Evolutionary conservation across 2,888 invertebrate species (phyloP).

Genomic region (Agrotis exclamationis): DNA sequence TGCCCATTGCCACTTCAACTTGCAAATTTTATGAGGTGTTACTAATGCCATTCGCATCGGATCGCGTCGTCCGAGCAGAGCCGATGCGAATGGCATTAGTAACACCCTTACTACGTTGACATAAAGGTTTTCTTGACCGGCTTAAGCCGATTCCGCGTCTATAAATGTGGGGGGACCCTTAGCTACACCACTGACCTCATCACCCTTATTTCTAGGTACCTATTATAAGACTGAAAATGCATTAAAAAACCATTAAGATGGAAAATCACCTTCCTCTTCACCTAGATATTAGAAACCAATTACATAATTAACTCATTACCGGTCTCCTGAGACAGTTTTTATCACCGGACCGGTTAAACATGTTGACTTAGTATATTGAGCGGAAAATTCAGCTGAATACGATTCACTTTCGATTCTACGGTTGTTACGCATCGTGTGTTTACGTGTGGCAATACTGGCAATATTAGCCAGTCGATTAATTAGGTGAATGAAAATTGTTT

Average conservation of each 20-base stretch:
- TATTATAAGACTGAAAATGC: background rate
- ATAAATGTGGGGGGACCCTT: too few relatives aligned
- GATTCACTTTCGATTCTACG: slow-evolving; percentile 42
- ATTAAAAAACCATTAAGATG: background rate
- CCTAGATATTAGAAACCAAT: slow-evolving; percentile 29
- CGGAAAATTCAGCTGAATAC: slow-evolving; percentile 15
- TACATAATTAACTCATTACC: slow-evolving; percentile 52
- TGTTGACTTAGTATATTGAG: slow-evolving; percentile 29
- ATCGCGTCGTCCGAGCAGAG: too few relatives aligned
- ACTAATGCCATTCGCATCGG: too few relatives aligned
- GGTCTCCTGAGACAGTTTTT: slow-evolving; percentile 41
- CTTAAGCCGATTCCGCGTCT: too few relatives aligned
- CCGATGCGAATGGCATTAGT: too few relatives aligned
- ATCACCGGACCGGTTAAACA: slow-evolving; percentile 41
- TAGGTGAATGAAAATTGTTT: slow-evolving; percentile 1
- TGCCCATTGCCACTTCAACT: too few relatives aligned
- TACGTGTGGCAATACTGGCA: slow-evolving; percentile 1
- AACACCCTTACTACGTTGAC: too few relatives aligned
- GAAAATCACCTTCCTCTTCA: background rate
- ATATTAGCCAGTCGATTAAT: background rate
- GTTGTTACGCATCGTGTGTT: slow-evolving; percentile 6
- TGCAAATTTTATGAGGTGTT: too few relatives aligned
- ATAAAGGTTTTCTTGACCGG: too few relatives aligned
- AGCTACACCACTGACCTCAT: too few relatives aligned
- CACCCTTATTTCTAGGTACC: background rate